Conservation (phyloP, 1,140 invertebrate genomes). For the Nymphalis io region DNA sequence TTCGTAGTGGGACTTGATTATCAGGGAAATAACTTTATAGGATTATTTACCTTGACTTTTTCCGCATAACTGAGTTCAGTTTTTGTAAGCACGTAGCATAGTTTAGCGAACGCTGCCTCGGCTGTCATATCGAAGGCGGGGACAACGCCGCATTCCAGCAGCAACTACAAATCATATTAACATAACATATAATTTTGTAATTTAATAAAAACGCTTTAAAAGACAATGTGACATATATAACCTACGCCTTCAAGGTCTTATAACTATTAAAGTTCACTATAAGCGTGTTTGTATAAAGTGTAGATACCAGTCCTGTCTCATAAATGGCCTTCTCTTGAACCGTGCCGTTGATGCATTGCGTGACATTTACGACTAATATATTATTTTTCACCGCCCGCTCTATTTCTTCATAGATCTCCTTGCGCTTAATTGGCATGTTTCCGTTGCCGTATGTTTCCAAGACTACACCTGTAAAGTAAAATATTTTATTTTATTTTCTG, state of each 20-base stretch:
- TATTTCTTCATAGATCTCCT: conserved; percentile 90
- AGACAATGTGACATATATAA: too few relatives aligned
- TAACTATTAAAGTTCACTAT: too few relatives aligned
- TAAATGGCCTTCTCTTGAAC: conserved; percentile 88
- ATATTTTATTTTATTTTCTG: background rate
- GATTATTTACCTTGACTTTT: conserved; percentile 83
- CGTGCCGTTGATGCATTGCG: conserved; percentile 92
- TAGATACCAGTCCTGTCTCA: conserved; percentile 88
- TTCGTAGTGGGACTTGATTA: too few relatives aligned
- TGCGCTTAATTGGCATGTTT: conserved; percentile 93
- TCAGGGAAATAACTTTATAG: too few relatives aligned
- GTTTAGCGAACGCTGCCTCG: conserved; percentile 95
- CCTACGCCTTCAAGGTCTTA: too few relatives aligned
- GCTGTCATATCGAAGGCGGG: conserved; percentile 97
- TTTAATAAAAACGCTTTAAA: too few relatives aligned
- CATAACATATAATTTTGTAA: too few relatives aligned
- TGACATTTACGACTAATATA: conserved; percentile 95
- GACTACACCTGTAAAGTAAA: conserved; percentile 84
- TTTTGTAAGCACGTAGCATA: conserved; percentile 94
- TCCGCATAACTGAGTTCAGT: conserved; percentile 87
- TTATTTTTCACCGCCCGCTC: conserved; percentile 88
- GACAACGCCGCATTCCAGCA: conserved; percentile 87
- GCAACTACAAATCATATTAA: conserved; percentile 57
- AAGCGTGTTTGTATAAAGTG: background rate
- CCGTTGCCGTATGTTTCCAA: conserved; percentile 96